These are phyloP conservation scores for Heliconius himera DNA, from an alignment of 1,140 invertebrate genomes.

Conservation along the genomic window DNA sequence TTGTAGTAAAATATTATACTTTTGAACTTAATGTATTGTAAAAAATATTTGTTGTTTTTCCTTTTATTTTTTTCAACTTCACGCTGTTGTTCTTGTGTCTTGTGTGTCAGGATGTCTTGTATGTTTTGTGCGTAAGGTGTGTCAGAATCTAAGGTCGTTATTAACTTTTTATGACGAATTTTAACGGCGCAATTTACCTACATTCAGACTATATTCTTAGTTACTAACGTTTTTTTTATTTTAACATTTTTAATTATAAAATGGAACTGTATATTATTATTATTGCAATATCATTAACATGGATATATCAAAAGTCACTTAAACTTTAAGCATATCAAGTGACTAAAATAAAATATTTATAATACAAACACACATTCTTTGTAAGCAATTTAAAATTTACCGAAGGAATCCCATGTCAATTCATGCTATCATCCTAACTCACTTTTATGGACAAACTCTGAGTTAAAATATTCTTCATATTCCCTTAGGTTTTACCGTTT, in stretches of 20 bases:
- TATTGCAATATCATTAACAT: no score
- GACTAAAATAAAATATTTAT: no score
- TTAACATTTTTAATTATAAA: no score
- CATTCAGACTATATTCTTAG: no score
- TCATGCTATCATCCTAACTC: constrained; percentile 22
- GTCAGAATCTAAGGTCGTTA: background rate
- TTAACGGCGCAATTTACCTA: background rate
- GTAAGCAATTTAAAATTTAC: constrained; percentile 20
- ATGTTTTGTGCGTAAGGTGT: no score
- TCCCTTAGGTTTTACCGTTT: constrained; percentile 17
- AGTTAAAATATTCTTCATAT: constrained; percentile 21
- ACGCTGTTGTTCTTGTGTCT: no score
- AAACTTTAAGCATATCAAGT: no score
- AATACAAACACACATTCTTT: background rate
- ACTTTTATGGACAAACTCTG: constrained; percentile 17
- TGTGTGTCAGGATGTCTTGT: no score
- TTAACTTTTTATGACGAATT: background rate
- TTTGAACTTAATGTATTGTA: background rate
- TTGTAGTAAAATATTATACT: background rate
- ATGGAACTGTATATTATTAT: no score
- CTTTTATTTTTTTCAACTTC: no score
- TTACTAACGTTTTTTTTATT: no score
- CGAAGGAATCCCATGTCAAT: constrained; percentile 17
- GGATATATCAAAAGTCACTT: no score
- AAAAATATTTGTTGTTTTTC: background rate